Evolutionary conservation across 2,888 invertebrate genomes (phyloP).

Genomic region (Nematopogon swammerdamellus): DNA sequence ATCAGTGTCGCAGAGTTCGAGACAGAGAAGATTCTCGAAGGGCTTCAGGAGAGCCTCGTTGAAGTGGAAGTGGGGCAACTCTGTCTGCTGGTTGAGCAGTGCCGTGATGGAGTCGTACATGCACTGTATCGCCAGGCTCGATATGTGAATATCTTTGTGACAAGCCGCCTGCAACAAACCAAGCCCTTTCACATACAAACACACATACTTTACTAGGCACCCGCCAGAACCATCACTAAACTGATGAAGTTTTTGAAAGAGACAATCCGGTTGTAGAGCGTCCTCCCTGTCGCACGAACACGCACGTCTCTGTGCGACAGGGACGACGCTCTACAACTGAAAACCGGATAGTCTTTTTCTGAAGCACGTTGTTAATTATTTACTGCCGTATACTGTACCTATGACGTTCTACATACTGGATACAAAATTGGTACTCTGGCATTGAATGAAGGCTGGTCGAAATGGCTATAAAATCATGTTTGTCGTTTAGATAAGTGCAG

Average conservation of each 20-base stretch:
- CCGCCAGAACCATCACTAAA: background rate
- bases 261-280: too few species aligned
- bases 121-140: constrained; percentile 87
- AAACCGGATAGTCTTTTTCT: too few species aligned
- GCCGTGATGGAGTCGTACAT: constrained; percentile 91
- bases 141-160: constrained; percentile 83
- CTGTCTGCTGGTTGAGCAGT: constrained; percentile 80
- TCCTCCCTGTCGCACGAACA: too few species aligned
- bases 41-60: constrained; percentile 94
- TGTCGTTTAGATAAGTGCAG: too few species aligned
- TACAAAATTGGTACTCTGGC: too few species aligned
- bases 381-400: too few species aligned
- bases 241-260: background rate
- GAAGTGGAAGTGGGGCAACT: constrained; percentile 91
- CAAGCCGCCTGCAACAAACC: constrained; percentile 78
- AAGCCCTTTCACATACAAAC: background rate
- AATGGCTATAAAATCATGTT: too few species aligned
- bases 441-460: too few species aligned
- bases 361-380: too few species aligned
- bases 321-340: too few species aligned
- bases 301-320: too few species aligned
- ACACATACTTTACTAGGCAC: background rate
- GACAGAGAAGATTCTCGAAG: constrained; percentile 89
- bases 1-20: constrained; percentile 91
- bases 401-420: too few species aligned